phyloP scores from a whole-genome alignment of 2,888 invertebrate species.

The Oligia strigilis region DNA sequence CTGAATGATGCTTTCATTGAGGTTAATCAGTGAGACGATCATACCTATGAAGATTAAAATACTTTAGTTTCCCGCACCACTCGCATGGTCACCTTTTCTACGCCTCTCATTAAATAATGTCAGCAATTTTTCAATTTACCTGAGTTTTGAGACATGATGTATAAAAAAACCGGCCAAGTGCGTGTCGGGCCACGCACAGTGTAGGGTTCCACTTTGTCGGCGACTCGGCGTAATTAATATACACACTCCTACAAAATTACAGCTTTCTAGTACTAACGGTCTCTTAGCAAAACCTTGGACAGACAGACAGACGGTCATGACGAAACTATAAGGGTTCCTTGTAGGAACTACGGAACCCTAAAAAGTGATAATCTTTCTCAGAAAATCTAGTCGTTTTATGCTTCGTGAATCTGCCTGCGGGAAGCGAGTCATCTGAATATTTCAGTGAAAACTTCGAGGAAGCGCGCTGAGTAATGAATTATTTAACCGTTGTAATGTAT shows the following conservation, averaged over 20 bases:
- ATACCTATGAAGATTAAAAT: too few relatives aligned
- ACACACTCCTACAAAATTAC: too few relatives aligned
- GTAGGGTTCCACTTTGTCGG: too few relatives aligned
- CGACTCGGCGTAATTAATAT: too few relatives aligned
- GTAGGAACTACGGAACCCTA: too few relatives aligned
- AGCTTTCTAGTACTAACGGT: too few relatives aligned
- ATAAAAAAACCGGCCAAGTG: not conserved
- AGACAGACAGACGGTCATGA: too few relatives aligned
- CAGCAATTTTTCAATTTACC: conserved; percentile 7
- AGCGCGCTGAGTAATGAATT: conserved; percentile 26
- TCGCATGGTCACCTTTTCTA: not conserved
- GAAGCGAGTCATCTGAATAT: conserved; percentile 47
- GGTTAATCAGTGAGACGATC: not conserved
- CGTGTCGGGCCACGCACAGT: too few relatives aligned
- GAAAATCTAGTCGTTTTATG: conserved; percentile 16
- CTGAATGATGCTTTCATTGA: not conserved
- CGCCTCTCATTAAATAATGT: not conserved
- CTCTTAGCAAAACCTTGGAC: too few relatives aligned
- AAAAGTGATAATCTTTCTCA: not conserved
- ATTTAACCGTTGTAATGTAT: conserved; percentile 28
- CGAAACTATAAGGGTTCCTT: too few relatives aligned
- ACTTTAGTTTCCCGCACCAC: not conserved
- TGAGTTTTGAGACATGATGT: not conserved
- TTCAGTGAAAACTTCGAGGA: conserved; percentile 34
- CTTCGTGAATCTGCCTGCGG: conserved; percentile 20